These are phyloP conservation scores for Potamilus streckersoni DNA, from an alignment of 1,140 invertebrate species.

Conservation along the genomic window DNA sequence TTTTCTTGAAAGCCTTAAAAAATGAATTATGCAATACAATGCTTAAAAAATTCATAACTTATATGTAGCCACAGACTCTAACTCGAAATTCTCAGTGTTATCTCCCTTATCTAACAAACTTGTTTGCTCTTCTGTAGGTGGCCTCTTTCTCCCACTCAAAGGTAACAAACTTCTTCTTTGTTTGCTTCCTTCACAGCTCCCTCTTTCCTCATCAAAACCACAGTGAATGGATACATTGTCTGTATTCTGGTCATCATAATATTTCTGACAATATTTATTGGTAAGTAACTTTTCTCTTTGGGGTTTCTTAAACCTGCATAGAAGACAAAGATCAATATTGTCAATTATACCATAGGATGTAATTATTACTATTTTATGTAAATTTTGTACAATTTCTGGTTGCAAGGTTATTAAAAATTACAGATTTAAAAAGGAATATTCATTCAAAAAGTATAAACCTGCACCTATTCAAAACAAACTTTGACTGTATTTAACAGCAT, in stretches of 20 bases:
- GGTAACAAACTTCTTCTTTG: slow-evolving; percentile 52
- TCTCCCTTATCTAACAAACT: slow-evolving; percentile 36
- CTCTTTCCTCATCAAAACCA: slow-evolving; percentile 41
- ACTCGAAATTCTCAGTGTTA: background rate
- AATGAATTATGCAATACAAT: too few species aligned
- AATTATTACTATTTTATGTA: too few species aligned
- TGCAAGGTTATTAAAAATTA: too few species aligned
- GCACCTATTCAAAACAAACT: background rate
- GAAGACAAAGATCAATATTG: background rate
- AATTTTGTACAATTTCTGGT: too few species aligned
- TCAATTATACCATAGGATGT: too few species aligned
- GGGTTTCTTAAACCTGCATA: slow-evolving; percentile 49
- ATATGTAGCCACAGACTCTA: too few species aligned
- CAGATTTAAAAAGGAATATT: background rate
- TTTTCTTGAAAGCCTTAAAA: too few species aligned
- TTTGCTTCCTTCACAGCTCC: slow-evolving; percentile 34
- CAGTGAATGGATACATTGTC: slow-evolving; percentile 56
- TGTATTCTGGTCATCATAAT: slow-evolving; percentile 28
- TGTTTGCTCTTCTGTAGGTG: slow-evolving; percentile 31
- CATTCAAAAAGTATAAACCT: slow-evolving; percentile 9
- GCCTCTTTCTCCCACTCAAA: slow-evolving; percentile 49
- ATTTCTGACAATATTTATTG: slow-evolving; percentile 44
- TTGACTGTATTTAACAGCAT: too few species aligned
- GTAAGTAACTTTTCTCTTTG: slow-evolving; percentile 50
- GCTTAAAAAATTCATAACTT: too few species aligned